phyloP scores from a whole-genome alignment of 1,140 invertebrate genomes.

The Augochlora pura region DNA sequence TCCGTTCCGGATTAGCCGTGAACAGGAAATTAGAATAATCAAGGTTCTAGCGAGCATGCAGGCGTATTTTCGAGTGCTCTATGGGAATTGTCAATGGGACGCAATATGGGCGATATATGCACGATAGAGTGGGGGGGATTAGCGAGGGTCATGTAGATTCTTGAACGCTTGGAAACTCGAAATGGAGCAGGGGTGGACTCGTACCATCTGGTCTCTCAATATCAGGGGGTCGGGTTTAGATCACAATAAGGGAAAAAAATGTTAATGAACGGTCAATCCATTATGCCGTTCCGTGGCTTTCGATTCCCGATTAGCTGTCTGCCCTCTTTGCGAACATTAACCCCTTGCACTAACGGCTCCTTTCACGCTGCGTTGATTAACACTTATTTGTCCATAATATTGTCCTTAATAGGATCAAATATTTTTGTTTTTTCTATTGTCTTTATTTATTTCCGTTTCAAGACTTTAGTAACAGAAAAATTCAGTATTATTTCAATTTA shows the following conservation, averaged over 20 bases:
- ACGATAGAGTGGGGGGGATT: neutral
- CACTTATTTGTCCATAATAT: no score
- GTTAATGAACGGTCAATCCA: conserved; percentile 24
- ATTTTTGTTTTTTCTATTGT: no score
- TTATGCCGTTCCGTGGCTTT: neutral
- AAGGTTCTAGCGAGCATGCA: neutral
- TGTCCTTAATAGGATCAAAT: no score
- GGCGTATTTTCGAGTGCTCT: neutral
- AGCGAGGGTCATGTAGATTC: conserved; percentile 15
- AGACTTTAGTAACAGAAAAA: no score
- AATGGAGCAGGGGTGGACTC: conserved; percentile 25
- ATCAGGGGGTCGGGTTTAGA: neutral
- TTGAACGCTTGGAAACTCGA: conserved; percentile 13
- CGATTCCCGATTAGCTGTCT: neutral
- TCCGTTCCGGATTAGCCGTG: neutral
- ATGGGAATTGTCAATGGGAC: neutral
- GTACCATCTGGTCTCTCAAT: conserved; percentile 36
- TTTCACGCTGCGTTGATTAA: no score
- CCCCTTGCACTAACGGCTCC: no score
- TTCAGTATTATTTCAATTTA: no score
- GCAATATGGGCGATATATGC: conserved; percentile 22
- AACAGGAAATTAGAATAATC: neutral
- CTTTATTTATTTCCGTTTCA: no score
- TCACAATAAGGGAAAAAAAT: conserved; percentile 8
- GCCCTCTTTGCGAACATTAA: neutral